Evolutionary conservation across 2,888 invertebrate genomes (phyloP), one percentile per base, ranked within the genome.

Genomic region (Melitaea athalia): DNA sequence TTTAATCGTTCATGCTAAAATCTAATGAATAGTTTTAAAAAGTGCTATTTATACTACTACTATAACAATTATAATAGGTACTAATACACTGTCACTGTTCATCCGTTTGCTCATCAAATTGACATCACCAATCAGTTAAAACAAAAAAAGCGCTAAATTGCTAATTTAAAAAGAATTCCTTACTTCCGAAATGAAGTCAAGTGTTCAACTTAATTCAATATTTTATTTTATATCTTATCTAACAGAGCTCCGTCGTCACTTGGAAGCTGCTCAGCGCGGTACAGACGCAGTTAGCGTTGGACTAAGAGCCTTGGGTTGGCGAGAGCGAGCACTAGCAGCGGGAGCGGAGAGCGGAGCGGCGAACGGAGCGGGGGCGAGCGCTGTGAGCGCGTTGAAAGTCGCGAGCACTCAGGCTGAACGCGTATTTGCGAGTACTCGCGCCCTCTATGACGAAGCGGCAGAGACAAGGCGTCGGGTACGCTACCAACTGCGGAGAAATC

Each of bases 401-500:
- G 76, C 76, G 63, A 67, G 70, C 45, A 69, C 63, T 15, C 73
- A 85, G 61, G 91, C 91, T 0, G 89, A 91, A 71, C 75, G 89
- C 1, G 89, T 93, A 63, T 91, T 90, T 72, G 89, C 84, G 0
- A 87, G 83, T 14, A 84, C 91, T 10, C 75, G 92, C 1, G 91
- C 85, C 24, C 74, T 92, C 45, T 91, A 92, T 74, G 91, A 92
- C 68, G 92, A 93, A 72, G 93, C 92, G 5, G 88, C 90, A 7
- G 92, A 92, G 73, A 82, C 93, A 55, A 81, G 93, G 45, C 82
- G 93, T 57, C 84, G 91, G 14, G 93, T 93, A 31, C 81, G 88
- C 1, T 93, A 94, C 74, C 86, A 89, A 62, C 78, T 95, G 72
- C 85, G 93, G 38, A 86, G 94, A 8, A 90, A 93, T 72, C 82